Evolutionary conservation across 1,140 invertebrate genomes (phyloP), one percentile per base, ranked within the genome.

Genomic region (Zaprionus camerounensis): DNA sequence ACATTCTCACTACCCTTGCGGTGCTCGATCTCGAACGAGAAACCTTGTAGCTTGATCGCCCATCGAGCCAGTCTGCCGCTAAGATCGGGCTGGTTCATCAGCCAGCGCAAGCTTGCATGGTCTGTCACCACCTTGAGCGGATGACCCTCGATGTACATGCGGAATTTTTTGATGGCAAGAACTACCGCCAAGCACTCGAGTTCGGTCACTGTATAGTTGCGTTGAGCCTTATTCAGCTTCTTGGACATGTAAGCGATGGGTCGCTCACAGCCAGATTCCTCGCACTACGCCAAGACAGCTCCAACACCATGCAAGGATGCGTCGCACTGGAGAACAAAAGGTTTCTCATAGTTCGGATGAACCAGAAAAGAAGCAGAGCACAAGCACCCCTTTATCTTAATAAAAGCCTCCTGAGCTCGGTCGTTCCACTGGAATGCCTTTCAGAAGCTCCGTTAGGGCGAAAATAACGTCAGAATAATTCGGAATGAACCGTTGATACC

Each of bases 141-240:
- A n/a, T n/a, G n/a, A n/a, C n/a, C n/a, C n/a, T n/a, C n/a, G n/a
- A n/a, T n/a, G n/a, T n/a, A n/a, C n/a, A n/a, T n/a, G n/a, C n/a
- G n/a, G n/a, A n/a, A n/a, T n/a, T 17, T 17, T 17, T 17, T 17
- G 17, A 17, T 17, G 17, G 17, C 17, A 17, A 17, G 17, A 17
- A 17, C 17, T 17, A 17, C 17, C 17, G 17, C 17, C 17, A 17
- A 17, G 17, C 17, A 17, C 17, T 76, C 38, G 3, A 69, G 20
- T 12, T 75, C 57, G 0, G 51, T 69, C 9, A 69, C 56, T 1
- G 71, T 58, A 13, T 73, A 68, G 24, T 55, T 73, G 5, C 41
- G 15, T 31, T 67, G 56, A 4, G 63, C 56, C 36, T 56, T 64
- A 41, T 67, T 62, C 5, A 62, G n/a, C 24, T 71, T 63, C 17